Conservation (phyloP, 1,140 invertebrate species). For the Calosoma granatense region DNA sequence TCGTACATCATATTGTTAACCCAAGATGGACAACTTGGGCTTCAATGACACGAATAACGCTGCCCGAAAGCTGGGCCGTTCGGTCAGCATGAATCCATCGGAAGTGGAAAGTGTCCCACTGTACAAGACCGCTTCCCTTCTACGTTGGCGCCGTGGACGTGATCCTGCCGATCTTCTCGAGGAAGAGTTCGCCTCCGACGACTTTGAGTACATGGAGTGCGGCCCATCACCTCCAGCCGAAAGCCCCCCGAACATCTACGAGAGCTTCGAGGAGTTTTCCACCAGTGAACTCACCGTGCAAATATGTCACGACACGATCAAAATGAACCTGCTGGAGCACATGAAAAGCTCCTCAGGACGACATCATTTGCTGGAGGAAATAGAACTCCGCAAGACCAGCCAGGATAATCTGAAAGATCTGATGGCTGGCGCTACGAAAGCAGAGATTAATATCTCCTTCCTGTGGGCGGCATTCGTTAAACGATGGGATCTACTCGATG, state of each 20-base stretch:
- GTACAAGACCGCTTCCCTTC: conserved; percentile 25
- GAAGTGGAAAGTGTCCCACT: conserved; percentile 31
- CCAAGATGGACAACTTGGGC: conserved; percentile 34
- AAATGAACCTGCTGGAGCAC: conserved; percentile 57
- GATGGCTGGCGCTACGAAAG: conserved; percentile 40
- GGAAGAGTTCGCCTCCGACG: conserved; percentile 50
- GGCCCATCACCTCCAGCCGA: conserved; percentile 61
- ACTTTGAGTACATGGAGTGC: conserved; percentile 61
- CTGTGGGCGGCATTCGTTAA: conserved; percentile 62
- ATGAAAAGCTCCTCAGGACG: conserved; percentile 54
- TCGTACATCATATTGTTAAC: not conserved
- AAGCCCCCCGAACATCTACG: conserved; percentile 62
- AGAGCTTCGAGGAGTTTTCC: conserved; percentile 59
- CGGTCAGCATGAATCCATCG: conserved; percentile 29
- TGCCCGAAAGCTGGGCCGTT: conserved; percentile 27
- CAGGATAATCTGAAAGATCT: conserved; percentile 41
- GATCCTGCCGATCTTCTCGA: conserved; percentile 50
- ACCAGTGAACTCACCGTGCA: conserved; percentile 56
- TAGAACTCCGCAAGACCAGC: conserved; percentile 52
- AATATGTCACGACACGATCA: conserved; percentile 61
- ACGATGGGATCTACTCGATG: conserved; percentile 48
- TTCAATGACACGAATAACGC: conserved; percentile 30
- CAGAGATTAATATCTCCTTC: conserved; percentile 56
- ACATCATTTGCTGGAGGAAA: conserved; percentile 54
- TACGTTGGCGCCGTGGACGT: conserved; percentile 20